A percentile compares a stretch with the other conserved stretches of the same genome.
phyloP scores from a whole-genome alignment of 2,888 invertebrate species.

The Macrosoma leucophasiata region DNA sequence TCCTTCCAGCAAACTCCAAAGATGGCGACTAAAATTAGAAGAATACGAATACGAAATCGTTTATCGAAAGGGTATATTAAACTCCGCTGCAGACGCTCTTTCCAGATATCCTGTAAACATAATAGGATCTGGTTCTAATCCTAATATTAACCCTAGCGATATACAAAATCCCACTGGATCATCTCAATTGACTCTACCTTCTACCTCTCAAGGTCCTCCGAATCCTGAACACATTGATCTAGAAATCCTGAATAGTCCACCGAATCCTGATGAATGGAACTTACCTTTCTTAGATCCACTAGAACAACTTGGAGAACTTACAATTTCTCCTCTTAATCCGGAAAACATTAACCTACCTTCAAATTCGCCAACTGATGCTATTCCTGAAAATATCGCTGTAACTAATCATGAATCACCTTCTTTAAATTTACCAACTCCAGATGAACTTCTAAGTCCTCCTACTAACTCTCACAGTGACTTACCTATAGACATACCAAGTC shows the following conservation, averaged over 20 bases:
- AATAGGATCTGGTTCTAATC: not conserved
- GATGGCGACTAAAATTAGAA: slow-evolving; percentile 15
- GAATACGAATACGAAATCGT: slow-evolving; percentile 1
- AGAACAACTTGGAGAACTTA: slow-evolving; percentile 1
- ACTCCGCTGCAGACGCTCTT: not conserved
- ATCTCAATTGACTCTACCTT: not conserved
- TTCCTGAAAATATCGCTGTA: not conserved
- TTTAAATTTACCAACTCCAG: not conserved
- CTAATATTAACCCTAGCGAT: not conserved
- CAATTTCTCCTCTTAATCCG: slow-evolving; percentile 1
- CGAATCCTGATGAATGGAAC: not conserved
- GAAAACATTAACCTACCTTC: not conserved
- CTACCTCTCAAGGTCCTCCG: not conserved
- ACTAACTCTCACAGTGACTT: not conserved
- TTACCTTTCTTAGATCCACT: slow-evolving; percentile 3
- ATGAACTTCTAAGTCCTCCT: not conserved
- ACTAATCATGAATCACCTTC: too few relatives aligned
- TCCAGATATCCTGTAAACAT: slow-evolving; percentile 2
- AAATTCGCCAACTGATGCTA: not conserved
- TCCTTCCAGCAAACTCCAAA: slow-evolving; percentile 14
- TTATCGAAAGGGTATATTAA: too few relatives aligned
- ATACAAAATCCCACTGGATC: not conserved
- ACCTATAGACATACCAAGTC: slow-evolving; percentile 1
- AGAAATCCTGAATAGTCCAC: not conserved
- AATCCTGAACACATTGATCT: not conserved